Evolutionary conservation across 1,140 invertebrate species (phyloP).

Genomic region (Euschistus heros): DNA sequence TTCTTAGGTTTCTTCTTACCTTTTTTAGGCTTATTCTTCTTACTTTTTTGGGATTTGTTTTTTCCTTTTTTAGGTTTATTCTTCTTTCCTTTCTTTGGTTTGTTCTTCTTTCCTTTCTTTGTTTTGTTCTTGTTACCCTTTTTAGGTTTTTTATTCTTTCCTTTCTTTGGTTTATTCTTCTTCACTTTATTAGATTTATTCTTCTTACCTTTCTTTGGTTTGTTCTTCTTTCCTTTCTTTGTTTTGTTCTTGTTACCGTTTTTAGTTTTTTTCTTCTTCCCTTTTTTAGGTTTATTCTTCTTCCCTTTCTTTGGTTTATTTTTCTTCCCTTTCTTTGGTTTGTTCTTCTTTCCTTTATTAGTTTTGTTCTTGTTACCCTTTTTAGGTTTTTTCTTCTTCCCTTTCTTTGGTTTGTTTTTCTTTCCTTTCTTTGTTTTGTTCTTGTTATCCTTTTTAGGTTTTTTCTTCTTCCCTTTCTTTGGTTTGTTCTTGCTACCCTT

Average conservation of each 20-base stretch:
- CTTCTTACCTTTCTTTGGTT: not conserved
- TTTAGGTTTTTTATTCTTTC: not conserved
- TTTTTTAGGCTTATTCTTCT: too few species aligned
- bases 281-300: not conserved
- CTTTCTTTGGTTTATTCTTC: not conserved
- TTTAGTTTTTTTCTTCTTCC: not conserved
- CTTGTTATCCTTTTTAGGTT: too few species aligned
- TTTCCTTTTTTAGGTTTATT: too few species aligned
- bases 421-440: too few species aligned
- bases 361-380: not conserved
- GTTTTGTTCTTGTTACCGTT: not conserved
- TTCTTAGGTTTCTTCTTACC: too few species aligned
- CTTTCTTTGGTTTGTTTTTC: too few species aligned
- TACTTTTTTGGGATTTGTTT: too few species aligned
- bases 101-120: not conserved
- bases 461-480: too few species aligned
- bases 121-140: not conserved
- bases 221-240: not conserved
- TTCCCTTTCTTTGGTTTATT: not conserved
- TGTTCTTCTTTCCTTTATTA: not conserved
- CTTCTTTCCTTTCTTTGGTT: not conserved
- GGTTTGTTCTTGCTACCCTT: too few species aligned
- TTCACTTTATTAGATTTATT: not conserved
- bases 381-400: too few species aligned
- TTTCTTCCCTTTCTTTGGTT: not conserved